phyloP scores from a whole-genome alignment of 1,140 invertebrate genomes.

The Sycobia sp. region DNA sequence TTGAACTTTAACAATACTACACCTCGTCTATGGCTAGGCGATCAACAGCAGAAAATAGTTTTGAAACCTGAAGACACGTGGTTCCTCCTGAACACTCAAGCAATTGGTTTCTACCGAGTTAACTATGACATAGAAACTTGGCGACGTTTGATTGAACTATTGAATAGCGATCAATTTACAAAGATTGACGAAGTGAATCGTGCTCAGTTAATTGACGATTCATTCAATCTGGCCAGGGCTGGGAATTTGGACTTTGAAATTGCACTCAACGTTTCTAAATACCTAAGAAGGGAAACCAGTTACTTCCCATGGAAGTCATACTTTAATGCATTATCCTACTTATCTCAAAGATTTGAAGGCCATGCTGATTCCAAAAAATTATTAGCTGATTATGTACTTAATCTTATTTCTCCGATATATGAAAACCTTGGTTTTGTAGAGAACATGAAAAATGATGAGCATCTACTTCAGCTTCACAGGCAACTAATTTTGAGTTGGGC shows the following conservation, averaged over 20 bases:
- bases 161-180: conserved; percentile 54
- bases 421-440: conserved; percentile 53
- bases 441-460: conserved; percentile 46
- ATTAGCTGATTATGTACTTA: conserved; percentile 29
- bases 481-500: conserved; percentile 59
- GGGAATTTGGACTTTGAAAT: conserved; percentile 48
- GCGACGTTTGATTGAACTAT: conserved; percentile 59
- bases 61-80: conserved; percentile 53
- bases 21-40: conserved; percentile 49
- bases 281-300: conserved; percentile 64
- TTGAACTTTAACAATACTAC: conserved; percentile 25
- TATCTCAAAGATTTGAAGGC: conserved; percentile 2
- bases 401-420: conserved; percentile 46
- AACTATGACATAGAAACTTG: conserved; percentile 66
- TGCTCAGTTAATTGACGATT: conserved; percentile 67
- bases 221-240: conserved; percentile 58
- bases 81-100: conserved; percentile 67
- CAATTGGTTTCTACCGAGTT: conserved; percentile 70
- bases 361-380: neutral
- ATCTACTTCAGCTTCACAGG: conserved; percentile 58
- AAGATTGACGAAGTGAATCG: conserved; percentile 67
- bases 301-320: conserved; percentile 60
- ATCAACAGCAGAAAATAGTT: conserved; percentile 36
- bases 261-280: conserved; percentile 60
- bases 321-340: conserved; percentile 36